Base-by-base conservation (phyloP, 2,888 invertebrate species). In the Sminthurinus aureus region DNA sequence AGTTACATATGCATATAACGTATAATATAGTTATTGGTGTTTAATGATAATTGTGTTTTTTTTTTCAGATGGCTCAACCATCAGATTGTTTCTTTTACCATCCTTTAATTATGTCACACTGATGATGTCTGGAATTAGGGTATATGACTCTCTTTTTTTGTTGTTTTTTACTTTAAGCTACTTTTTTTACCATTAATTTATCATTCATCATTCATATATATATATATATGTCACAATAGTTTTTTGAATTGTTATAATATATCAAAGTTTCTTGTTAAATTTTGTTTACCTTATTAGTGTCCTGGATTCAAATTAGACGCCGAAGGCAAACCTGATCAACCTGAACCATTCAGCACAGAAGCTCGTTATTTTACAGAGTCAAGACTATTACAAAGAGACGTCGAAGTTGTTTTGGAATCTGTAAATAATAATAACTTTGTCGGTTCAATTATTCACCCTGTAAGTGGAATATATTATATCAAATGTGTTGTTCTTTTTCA, bases 331-430 rank as follows among this genome's bases (percentile, higher is more conserved):
- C 93, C 93, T 38, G 89, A 89, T 82, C 89, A 90, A 79, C 89
- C 89, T 11, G 93, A 93, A 87, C 90, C 91, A 26, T 95, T 93
- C 90, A 95, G 95, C 0, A 96, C 97, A 89, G 98, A 99, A 91
- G 98, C 99, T 0, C 95, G 95, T 85, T 98, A 93, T 91, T 99
- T 96, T 91, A 95, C 97, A 0, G 99, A 99, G 90, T 93, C 94
- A 1, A 93, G 96, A 77, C 92, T 99, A 9, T 92, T 99, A 67
- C 98, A 99, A 89, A 93, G 96, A 89, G 96, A 98, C 90, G 93
- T 98, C 0, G 94, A 97, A 90, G 94, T 98, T 22, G 93, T 97
- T 64, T 92, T 99, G 73, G 98, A 99, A 90, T 96, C 97, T 0
- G 95, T 96, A 0, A 96, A 96, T 89, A 98, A 98, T 90, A 95